Evolutionary conservation across 1,140 invertebrate species (phyloP), one percentile per base, ranked within the genome.

Genomic region (Heliothis virescens): DNA sequence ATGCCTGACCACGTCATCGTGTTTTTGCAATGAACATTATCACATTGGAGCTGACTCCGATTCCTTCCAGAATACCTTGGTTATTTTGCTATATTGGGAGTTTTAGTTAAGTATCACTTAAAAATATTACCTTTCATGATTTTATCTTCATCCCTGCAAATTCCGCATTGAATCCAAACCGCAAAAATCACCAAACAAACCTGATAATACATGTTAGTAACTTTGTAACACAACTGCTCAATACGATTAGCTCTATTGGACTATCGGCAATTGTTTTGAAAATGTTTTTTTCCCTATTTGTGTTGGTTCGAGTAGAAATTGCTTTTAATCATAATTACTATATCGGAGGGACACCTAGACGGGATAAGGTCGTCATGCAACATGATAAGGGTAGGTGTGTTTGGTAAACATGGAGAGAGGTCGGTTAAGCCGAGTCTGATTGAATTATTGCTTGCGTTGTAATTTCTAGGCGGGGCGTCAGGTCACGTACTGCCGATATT

Each of bases 371-470:
- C 83, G 83, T 83, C 82, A 83, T 82, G 84, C 85, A 77, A 53
- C 71, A 79, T 82, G 85, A 87, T 88, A 86, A 89, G 83, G 90
- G 91, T 85, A 78, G 80, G 80, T 90, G 80, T 90, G 88, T 92
- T 93, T 89, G 86, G 91, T 92, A 94, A 94, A 93, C 91, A 93
- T 82, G 76, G 85, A 80, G 85, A 90, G 85, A 89, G 90, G 85
- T 83, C 79, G 84, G 85, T 87, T 93, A 94, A 94, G 90, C 91
- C 87, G 47, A 80, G 85, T 86, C 85, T 93, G 93, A 94, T 94
- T 94, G 90, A 94, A 92, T 93, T 93, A 94, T 94, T 88, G 90
- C 91, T 87, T 86, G 86, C 85, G 80, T 86, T 85, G 83, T 89
- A 90, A 90, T 91, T 88, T 85, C 81, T 67, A 81, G 80, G 83